Conservation (phyloP, 2,797 vertebrate species). For the Helostoma temminkii region DNA sequence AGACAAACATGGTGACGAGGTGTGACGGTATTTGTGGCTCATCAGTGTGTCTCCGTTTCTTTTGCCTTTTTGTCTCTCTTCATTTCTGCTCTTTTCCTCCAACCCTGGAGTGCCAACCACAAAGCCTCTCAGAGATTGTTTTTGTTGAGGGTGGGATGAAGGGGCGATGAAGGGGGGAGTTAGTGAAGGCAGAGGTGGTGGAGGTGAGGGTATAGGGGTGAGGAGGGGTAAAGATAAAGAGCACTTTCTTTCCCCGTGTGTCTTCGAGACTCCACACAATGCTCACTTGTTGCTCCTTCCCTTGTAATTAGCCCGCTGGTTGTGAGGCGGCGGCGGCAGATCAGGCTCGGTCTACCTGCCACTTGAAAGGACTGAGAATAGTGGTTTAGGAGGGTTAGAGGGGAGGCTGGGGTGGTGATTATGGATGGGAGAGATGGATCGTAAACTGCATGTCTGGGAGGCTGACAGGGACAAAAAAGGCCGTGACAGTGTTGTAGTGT, state of each 20-base stretch:
- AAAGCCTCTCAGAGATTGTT: slow-evolving; percentile 56
- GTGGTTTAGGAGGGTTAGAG: slow-evolving; percentile 29
- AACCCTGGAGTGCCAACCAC: slow-evolving; percentile 30
- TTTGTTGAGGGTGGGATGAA: slow-evolving; percentile 42
- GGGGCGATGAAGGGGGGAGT: neutral
- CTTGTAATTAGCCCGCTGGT: slow-evolving; percentile 79
- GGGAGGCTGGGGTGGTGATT: slow-evolving; percentile 29
- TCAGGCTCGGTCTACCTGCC: slow-evolving; percentile 66
- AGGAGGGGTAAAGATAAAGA: slow-evolving; percentile 63
- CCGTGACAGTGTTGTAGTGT: slow-evolving; percentile 35
- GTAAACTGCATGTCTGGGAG: slow-evolving; percentile 56
- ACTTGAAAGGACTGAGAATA: slow-evolving; percentile 69
- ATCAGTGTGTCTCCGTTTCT: slow-evolving; percentile 28
- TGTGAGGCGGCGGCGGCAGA: slow-evolving; percentile 57
- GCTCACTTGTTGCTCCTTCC: slow-evolving; percentile 75
- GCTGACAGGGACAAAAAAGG: slow-evolving; percentile 16
- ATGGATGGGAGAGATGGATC: slow-evolving; percentile 53
- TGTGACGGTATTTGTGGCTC: slow-evolving; percentile 40
- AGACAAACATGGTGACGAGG: slow-evolving; percentile 41
- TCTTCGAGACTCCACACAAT: slow-evolving; percentile 76
- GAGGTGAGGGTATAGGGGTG: too few relatives aligned
- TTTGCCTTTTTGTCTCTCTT: slow-evolving; percentile 2
- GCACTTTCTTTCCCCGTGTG: slow-evolving; percentile 73
- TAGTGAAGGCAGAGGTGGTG: neutral
- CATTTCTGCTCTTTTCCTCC: slow-evolving; percentile 15